phyloP scores from a whole-genome alignment of 2,888 invertebrate species.

The Aromia moschata region DNA sequence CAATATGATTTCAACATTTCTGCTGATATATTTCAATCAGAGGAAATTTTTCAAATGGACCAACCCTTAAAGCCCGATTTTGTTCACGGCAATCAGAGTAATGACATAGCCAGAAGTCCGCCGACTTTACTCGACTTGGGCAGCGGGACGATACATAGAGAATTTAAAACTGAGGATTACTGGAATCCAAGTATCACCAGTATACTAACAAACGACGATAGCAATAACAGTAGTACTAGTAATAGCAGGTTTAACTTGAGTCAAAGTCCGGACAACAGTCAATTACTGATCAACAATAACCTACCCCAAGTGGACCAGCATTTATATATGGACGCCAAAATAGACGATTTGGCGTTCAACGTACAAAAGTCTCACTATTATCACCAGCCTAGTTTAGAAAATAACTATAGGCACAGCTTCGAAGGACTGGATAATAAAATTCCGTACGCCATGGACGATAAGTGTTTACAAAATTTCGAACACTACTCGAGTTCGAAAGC shows the following conservation, averaged over 20 bases:
- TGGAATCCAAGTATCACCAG: slow-evolving; percentile 68
- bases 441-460: slow-evolving; percentile 49
- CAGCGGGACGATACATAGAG: slow-evolving; percentile 73
- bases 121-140: slow-evolving; percentile 78
- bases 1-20: slow-evolving; percentile 71
- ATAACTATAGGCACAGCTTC: slow-evolving; percentile 40
- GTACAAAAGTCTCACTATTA: slow-evolving; percentile 41
- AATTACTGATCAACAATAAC: slow-evolving; percentile 60
- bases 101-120: slow-evolving; percentile 68
- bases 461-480: slow-evolving; percentile 46
- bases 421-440: slow-evolving; percentile 44
- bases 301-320: slow-evolving; percentile 49
- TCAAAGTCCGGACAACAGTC: slow-evolving; percentile 66
- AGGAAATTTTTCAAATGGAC: slow-evolving; percentile 80
- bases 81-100: slow-evolving; percentile 61
- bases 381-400: slow-evolving; percentile 37
- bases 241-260: slow-evolving; percentile 60
- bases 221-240: slow-evolving; percentile 58
- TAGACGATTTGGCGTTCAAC: slow-evolving; percentile 44
- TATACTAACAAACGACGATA: slow-evolving; percentile 64
- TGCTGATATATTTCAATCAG: slow-evolving; percentile 78
- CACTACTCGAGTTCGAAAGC: slow-evolving; percentile 41
- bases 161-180: slow-evolving; percentile 70
- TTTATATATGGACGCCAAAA: slow-evolving; percentile 47
- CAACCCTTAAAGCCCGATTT: slow-evolving; percentile 76